Evolutionary conservation across 2,113 vertebrate genomes (phyloP).

Genomic region (Rafetus swinhoei): DNA sequence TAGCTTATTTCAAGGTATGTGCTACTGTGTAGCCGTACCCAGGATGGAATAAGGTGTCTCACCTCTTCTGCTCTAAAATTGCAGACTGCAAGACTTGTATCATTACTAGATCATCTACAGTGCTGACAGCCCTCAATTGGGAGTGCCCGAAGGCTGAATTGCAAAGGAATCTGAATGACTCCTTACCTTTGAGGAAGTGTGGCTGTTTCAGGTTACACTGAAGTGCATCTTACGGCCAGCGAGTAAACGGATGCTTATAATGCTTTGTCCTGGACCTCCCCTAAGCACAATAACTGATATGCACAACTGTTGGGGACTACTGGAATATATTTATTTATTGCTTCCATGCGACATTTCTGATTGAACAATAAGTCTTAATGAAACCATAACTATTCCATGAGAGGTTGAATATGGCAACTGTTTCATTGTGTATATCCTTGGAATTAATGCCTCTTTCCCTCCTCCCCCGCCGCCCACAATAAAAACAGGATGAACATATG

Average conservation of each 20-base stretch:
- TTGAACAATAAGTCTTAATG: slow-evolving; percentile 5
- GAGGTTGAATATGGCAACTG: background rate
- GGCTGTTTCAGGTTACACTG: background rate
- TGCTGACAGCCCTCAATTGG: background rate
- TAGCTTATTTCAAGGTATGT: no score
- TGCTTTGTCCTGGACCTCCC: background rate
- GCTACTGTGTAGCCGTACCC: no score
- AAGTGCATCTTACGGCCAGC: background rate
- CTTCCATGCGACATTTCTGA: background rate
- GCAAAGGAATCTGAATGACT: background rate
- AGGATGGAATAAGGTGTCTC: background rate
- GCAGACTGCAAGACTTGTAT: background rate
- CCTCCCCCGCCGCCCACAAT: background rate
- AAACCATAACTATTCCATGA: background rate
- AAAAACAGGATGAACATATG: background rate
- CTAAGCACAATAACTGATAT: background rate
- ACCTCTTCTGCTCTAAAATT: background rate
- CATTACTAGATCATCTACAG: background rate
- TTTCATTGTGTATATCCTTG: background rate
- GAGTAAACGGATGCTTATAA: background rate
- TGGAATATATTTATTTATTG: background rate
- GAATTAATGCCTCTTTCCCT: background rate
- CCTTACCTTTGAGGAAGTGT: background rate
- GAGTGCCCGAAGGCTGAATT: background rate
- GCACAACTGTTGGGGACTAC: background rate